Base-by-base conservation (phyloP, 2,888 invertebrate species). In the Nomada fabriciana region DNA sequence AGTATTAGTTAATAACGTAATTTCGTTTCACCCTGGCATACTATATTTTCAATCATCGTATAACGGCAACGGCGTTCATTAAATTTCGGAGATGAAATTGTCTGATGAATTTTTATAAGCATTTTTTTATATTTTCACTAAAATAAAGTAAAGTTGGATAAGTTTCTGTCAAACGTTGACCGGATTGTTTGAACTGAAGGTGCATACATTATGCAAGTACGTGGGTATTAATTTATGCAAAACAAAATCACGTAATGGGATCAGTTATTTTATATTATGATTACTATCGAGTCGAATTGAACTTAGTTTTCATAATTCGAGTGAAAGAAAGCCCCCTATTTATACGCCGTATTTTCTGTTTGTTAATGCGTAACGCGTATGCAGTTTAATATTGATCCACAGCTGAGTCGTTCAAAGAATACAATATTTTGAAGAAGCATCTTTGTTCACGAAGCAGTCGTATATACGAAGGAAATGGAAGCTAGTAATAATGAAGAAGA, bases 1-100 rank as follows among this genome's bases (percentile, higher is more conserved):
- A 60, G 42, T 60, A 60, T 70, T 64, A 77, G 76, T 70, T 63
- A 55, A 55, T 50, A 25, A 25, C 50, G 61, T n/a, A 76, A 70
- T 60, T 36, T 23, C 47, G 11, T 65, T 60, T 42, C 18, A n/a
- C 20, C 2, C 2, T 4, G 36, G 20, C 15, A 23, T 65, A 25
- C 25, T 25, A 25, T 25, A n/a, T 50, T 5, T 20, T 25, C 36
- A 55, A 20, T 47, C 47, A n/a, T 59, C n/a, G 36, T 7, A 23
- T 18, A n/a, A n/a, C n/a, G n/a, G 20, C 13, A 23, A 7, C 11
- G 15, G 9, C 13, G 52, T 64, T 77, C 53, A 60, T 77, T 70
- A 59, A 70, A 70, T 53, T 64, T 29, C 29, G 50, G 53, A 69
- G 60, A 36, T 52, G 47, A 70, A 36, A 65, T 53, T 47, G 29